Evolutionary conservation across 1,140 invertebrate species (phyloP), one percentile per base, ranked within the genome.

Genomic region (Calliopsis andreniformis): DNA sequence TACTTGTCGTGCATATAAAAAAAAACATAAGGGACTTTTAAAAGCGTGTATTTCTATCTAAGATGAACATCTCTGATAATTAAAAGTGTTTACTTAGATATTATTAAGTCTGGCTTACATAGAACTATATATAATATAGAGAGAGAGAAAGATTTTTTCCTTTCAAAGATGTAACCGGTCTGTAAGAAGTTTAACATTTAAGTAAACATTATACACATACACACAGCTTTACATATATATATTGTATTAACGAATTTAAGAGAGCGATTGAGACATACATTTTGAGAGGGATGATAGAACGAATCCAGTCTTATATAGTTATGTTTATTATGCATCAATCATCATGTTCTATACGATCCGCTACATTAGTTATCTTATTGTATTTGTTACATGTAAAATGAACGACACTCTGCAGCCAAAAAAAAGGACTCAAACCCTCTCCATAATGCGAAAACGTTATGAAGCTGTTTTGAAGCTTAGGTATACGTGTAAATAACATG

Each of bases 401-500:
- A 69, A 83, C 73, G 23, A 68, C 77, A 78, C 71, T 39, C 42
- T 68, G 56, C 81, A 84, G 66, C 81, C 82, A 83, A 87, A 86
- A 70, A 80, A 83, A 87, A 86, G 70, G 80, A 84, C 82, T 87
- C 81, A 84, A 78, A 72, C 75, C 83, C 83, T 72, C 83, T 86
- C 73, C 76, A 87, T 79, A 70, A 82, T 56, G 61, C 47, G 66
- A 81, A 88, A 81, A 82, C 83, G 83, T 87, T 89, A 88, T 68
- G 47, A 80, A 83, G 71, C 69, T 89, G 79, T 87, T 87, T 39
- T 83, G 80, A 85, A 87, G 66, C 84, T 88, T 91, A 87, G 85
- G 79, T 87, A 89, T 88, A 87, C 89, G 86, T 91, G 88, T 91
- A 91, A 90, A 90, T 91, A 91, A 89, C 86, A 87, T 82, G 75